Evolutionary conservation across 1,140 invertebrate species (phyloP).

Genomic region (Trypoxylus dichotomus): DNA sequence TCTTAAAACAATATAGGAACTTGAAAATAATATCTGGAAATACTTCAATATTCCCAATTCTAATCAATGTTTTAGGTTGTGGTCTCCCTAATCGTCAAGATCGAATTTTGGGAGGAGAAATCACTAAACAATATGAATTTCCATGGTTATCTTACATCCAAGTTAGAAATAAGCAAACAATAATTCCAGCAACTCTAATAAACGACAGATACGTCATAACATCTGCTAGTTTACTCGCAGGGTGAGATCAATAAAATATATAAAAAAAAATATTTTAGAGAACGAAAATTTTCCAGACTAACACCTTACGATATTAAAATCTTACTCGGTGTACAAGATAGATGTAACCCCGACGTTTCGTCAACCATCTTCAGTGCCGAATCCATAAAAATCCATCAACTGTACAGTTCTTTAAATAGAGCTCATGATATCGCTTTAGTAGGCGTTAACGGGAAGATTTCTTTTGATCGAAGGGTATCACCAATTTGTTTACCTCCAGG

Average conservation of each 20-base stretch:
- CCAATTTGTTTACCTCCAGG: background rate
- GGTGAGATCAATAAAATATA: background rate
- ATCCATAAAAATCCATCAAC: background rate
- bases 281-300: background rate
- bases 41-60: too few species aligned
- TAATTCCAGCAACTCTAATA: background rate
- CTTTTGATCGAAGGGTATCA: background rate
- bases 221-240: background rate
- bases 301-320: conserved; percentile 12
- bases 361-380: conserved; percentile 7
- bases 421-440: background rate
- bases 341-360: conserved; percentile 13
- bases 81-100: background rate
- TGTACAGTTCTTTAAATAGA: background rate
- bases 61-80: conserved; percentile 19
- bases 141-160: conserved; percentile 16
- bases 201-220: conserved; percentile 19
- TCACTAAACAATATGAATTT: conserved; percentile 4
- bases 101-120: background rate
- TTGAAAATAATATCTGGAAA: background rate
- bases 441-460: background rate
- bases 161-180: background rate
- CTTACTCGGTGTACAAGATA: background rate
- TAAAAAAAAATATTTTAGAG: background rate
- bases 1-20: background rate